phyloP scores from a whole-genome alignment of 2,113 vertebrate genomes.

The Dipodomys ordii region DNA sequence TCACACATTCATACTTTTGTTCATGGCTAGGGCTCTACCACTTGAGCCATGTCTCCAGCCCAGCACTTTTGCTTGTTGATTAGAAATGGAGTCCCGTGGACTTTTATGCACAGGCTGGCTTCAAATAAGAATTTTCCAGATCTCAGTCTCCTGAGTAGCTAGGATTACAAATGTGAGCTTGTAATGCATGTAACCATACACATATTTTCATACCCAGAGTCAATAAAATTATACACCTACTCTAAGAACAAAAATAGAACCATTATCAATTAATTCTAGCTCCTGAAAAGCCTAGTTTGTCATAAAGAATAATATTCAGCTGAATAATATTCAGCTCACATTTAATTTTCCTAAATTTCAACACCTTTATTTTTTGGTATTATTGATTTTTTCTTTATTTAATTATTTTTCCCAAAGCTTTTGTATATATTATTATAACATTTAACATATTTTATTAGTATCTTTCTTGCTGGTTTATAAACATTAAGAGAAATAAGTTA shows the following conservation, averaged over 20 bases:
- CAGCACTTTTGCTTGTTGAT: too few species aligned
- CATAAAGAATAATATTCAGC: background rate
- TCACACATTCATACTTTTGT: too few species aligned
- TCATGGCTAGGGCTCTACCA: too few species aligned
- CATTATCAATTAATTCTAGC: background rate
- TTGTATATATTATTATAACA: background rate
- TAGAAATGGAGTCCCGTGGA: too few species aligned
- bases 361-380: background rate
- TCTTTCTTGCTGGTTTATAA: background rate
- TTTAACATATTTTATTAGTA: background rate
- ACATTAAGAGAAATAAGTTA: background rate
- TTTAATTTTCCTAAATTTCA: background rate
- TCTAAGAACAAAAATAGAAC: background rate
- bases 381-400: background rate
- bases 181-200: too few species aligned
- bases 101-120: too few species aligned
- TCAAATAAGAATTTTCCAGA: too few species aligned
- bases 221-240: background rate
- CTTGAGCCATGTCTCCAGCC: too few species aligned
- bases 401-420: background rate
- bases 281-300: background rate
- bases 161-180: too few species aligned
- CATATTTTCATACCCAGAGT: background rate
- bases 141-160: too few species aligned
- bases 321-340: background rate